Base-by-base conservation (phyloP, 2,113 vertebrate genomes). In the Scortum barcoo region DNA sequence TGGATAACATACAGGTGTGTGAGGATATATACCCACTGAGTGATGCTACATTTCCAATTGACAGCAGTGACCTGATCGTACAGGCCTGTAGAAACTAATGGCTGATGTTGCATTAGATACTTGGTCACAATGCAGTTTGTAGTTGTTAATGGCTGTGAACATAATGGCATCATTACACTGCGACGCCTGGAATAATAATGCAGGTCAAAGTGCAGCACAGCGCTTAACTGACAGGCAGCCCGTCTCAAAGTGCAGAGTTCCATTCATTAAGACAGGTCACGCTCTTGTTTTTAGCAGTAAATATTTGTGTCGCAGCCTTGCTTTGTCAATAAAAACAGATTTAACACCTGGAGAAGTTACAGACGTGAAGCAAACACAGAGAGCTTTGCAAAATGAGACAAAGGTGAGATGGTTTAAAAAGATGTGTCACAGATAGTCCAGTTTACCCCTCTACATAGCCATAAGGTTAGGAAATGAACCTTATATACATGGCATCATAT, bases 41-140 rank as follows among this genome's bases (percentile, higher is more conserved):
- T 79, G 19, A 63, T 50, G 72, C 42, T 67, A 13, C 1, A 2
- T 28, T 7, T 51, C n/a, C 28, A 60, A 2, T 7, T 68, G 62
- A 62, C 63, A 53, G 26, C 16, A 62, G 36, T 70, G 70, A 62
- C 62, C 77, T 46, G 38, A 53, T 51, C n/a, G 44, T 80, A 53
- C 80, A 56, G 62, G 17, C 22, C 20, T 46, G 38, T 22, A 36
- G 65, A n/a, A 46, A 60, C n/a, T 57, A 78, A 76, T 61, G 33
- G 62, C 57, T 16, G 24, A 0, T 20, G 19, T 26, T 16, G 36
- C 28, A 67, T 72, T 78, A 60, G 68, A 76, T 24, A 36, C 66
- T 80, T 80, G 36, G 78, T 69, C 83, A 75, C 58, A 54, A 48
- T 68, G 17, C 36, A 81, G 63, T 62, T 58, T 69, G 7, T 54